Conservation (phyloP, 35 echinoderm and acorn worm species). For the Lytechinus variegatus region DNA sequence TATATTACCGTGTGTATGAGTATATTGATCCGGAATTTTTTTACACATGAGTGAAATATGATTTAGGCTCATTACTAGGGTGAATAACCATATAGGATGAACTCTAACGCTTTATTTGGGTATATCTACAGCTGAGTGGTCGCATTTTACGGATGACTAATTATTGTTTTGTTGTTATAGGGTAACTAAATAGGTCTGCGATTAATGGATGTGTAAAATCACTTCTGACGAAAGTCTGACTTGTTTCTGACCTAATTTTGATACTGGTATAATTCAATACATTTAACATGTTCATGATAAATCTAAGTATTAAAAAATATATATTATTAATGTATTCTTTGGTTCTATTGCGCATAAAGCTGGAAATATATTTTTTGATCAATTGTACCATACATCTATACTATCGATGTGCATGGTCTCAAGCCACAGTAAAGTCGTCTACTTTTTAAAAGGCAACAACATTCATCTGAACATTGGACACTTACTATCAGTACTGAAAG, state of each 20-base stretch:
- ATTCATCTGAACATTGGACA: no score
- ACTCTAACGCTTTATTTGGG: not conserved
- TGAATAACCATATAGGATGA: not conserved
- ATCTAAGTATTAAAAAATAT: not conserved
- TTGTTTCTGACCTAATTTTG: not conserved
- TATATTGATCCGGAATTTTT: not conserved
- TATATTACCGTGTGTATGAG: not conserved
- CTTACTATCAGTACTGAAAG: no score
- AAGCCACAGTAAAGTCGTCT: no score
- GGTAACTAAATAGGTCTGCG: not conserved
- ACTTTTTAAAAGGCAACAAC: no score
- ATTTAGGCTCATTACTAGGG: not conserved
- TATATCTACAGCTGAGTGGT: not conserved
- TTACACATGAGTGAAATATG: not conserved
- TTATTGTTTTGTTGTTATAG: not conserved
- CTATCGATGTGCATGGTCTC: no score
- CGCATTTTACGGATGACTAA: not conserved
- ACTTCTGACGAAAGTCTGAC: not conserved
- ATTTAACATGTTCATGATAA: not conserved
- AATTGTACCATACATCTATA: not conserved
- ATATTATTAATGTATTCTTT: not conserved
- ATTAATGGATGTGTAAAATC: not conserved
- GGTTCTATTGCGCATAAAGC: no score
- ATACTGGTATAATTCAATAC: not conserved
- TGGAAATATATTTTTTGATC: not conserved